These are phyloP conservation scores for Anseranas semipalmata DNA, from an alignment of 2,113 vertebrate species.

Conservation along the genomic window DNA sequence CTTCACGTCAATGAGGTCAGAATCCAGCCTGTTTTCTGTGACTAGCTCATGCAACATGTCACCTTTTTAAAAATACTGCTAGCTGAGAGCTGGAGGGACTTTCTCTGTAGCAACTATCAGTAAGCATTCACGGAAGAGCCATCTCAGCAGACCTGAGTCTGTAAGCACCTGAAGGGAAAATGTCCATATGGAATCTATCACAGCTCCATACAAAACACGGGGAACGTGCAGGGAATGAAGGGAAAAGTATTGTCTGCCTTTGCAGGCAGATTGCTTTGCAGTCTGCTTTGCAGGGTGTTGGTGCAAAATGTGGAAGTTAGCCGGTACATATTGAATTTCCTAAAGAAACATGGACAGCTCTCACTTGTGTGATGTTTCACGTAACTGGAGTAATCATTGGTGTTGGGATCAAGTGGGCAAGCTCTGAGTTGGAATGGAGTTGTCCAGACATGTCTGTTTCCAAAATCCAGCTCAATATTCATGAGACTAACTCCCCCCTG, in stretches of 20 bases:
- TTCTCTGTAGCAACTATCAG: neutral
- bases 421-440: neutral
- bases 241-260: neutral
- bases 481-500: neutral
- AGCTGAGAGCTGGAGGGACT: neutral
- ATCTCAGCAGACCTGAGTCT: neutral
- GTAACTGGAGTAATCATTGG: neutral
- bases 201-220: neutral
- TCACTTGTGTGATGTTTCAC: neutral
- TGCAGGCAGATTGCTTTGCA: neutral
- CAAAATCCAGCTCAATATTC: neutral
- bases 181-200: neutral
- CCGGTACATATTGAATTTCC: neutral
- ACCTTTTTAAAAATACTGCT: neutral
- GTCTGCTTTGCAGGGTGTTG: too few relatives aligned
- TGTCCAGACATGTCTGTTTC: neutral
- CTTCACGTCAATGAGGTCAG: neutral
- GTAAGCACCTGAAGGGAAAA: neutral
- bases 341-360: neutral
- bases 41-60: neutral
- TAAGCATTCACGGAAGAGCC: neutral
- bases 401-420: neutral
- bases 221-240: neutral
- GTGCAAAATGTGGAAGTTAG: neutral
- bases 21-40: neutral